These are phyloP conservation scores for Bombus soroeensis DNA, from an alignment of 1,140 invertebrate species.

Conservation along the genomic window DNA sequence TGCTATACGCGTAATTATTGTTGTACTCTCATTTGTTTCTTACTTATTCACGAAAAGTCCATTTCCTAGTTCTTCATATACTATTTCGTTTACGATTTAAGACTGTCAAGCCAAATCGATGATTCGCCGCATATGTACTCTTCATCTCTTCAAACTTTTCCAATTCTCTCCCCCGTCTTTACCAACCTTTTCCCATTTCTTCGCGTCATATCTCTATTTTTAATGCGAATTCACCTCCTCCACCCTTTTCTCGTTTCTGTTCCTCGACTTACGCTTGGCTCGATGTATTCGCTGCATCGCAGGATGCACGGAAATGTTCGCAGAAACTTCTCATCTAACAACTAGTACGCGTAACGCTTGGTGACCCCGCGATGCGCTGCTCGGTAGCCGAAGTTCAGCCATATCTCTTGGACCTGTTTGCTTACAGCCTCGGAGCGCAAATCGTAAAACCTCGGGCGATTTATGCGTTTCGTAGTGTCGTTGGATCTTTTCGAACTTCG, in stretches of 20 bases:
- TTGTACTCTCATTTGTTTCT: neutral
- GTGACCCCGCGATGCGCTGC: constrained; percentile 1
- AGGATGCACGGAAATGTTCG: constrained; percentile 27
- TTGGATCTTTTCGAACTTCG: neutral
- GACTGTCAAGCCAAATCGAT: neutral
- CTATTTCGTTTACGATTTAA: no score
- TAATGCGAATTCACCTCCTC: constrained; percentile 11
- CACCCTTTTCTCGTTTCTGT: neutral
- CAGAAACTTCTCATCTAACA: constrained; percentile 46
- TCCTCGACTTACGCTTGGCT: no score
- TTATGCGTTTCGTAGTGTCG: constrained; percentile 43
- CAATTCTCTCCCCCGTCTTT: neutral
- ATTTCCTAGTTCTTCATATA: no score
- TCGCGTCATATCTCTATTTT: neutral
- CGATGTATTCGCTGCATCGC: constrained; percentile 8
- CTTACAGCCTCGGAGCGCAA: constrained; percentile 50
- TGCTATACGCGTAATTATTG: no score
- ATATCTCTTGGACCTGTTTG: constrained; percentile 63
- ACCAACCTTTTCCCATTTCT: constrained; percentile 11
- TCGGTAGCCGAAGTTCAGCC: constrained; percentile 13
- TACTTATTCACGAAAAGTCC: neutral
- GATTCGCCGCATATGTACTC: neutral
- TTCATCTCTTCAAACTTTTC: neutral
- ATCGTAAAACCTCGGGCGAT: constrained; percentile 54
- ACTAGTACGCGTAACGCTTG: constrained; percentile 49